Evolutionary conservation across 2,888 invertebrate genomes (phyloP), one percentile per base, ranked within the genome.

Genomic region (Orthosia gothica): DNA sequence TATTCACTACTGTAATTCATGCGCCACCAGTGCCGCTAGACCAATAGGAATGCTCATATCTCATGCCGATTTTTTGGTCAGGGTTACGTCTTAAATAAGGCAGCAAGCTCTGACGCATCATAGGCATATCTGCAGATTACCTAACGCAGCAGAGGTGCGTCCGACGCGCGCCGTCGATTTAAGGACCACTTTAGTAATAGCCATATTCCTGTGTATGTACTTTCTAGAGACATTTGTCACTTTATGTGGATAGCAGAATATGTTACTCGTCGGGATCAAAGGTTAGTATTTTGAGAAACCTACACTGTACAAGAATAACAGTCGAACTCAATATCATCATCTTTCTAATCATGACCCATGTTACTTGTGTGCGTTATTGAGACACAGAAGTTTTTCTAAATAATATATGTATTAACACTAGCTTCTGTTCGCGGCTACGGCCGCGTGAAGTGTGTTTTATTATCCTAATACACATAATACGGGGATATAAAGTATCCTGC

Each of bases 141-240:
- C 61, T 54, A 74, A 67, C 32, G 20, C 12, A 57, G 20, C 15
- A n/a, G 40, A 65, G 79, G 79, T 65, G 79, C 61, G 65, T 32
- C 55, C 20, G 82, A 40, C 54, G 49, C 16, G 55, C 32, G 13
- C 50, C 54, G 54, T 20, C 67, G 50, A 47, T 26, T 18, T 52
- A 45, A 58, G 50, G 45, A 64, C 69, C 78, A 82, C 55, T 77
- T 77, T 77, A 77, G 70, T 82, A 69, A 79, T 77, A 64, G 13
- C 1, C 59, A 26, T 78, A 65, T 78, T 82, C 83, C 79, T 68
- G 59, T 52, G n/a, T 40, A 47, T 50, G 32, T 77, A 57, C 65
- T 77, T 69, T 64, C 47, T 40, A 55, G 50, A n/a, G 16, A 54
- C 7, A 49, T 55, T 50, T 49, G 20, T 26, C 12, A n/a, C n/a